Evolutionary conservation across 2,113 vertebrate species (phyloP), one percentile per base, ranked within the genome.

Genomic region (Embiotoca jacksoni): DNA sequence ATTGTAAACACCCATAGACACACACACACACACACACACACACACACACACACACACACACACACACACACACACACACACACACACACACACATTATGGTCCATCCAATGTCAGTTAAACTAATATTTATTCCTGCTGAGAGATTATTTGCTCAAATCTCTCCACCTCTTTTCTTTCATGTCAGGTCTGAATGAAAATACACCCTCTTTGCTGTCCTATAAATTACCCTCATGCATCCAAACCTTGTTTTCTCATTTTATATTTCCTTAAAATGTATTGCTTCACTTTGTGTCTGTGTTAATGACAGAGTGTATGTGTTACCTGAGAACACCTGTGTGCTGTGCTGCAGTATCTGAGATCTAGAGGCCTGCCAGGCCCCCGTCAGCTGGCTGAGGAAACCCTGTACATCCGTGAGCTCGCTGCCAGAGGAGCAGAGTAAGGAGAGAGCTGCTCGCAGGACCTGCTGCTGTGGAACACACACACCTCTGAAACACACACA

Each of bases 351-450:
- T 54, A 92, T 71, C 68, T 81, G 72, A 47, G 49, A 72, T 57
- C 71, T 85, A 50, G 84, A 89, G 60, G 31, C 55, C 73, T 85
- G 80, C 95, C 95, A 97, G 75, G 76, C 88, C 80, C 90, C 84
- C 36, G 91, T 82, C 68, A 94, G 90, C 68, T 90, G 91, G 90
- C 80, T 72, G 41, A 96, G 87, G 71, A 94, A 92, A 80, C 93
- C 92, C 89, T 85, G 96, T 81, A 96, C 72, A 3, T 78, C 87
- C n/a, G 79, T 86, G n/a, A 96, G 80, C 11, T 94, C 91, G 14
- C 78, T 84, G 71, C 91, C 93, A 35, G 93, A 89, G 53, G 90
- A 92, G 53, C 57, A 81, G 56, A 97, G 92, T 31, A 93, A 56
- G 0, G 89, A 90, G 54, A 93, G 83, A 39, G 94, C 90, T 36